A percentile compares a stretch with the other conserved stretches of the same genome.
Evolutionary conservation across 2,888 invertebrate species (phyloP).

Genomic region (Lasioglossum malachurum): DNA sequence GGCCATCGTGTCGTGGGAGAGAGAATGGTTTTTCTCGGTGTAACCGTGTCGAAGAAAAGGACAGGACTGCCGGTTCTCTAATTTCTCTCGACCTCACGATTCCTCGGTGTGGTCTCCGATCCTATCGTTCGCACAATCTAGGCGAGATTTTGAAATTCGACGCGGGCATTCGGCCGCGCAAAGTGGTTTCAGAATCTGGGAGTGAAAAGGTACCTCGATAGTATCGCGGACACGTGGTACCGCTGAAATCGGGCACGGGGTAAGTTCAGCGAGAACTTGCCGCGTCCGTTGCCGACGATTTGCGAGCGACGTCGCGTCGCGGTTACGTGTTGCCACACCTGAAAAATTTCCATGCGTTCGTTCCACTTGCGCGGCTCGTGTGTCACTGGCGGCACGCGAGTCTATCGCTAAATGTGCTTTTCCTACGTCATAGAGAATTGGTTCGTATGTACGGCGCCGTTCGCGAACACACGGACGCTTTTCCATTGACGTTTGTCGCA

Average conservation of each 20-base stretch:
- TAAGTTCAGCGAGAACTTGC: conserved; percentile 1
- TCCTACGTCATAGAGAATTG: conserved; percentile 32
- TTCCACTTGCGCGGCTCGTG: conserved; percentile 18
- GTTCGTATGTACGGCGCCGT: not conserved
- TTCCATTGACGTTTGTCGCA: not conserved
- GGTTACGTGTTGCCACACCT: not conserved
- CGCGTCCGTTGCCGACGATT: conserved; percentile 12
- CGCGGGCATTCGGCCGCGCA: conserved; percentile 17
- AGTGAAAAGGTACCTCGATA: conserved; percentile 9
- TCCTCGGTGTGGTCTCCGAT: not conserved
- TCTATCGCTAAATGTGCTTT: conserved; percentile 15
- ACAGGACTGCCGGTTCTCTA: conserved; percentile 9
- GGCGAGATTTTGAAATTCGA: conserved; percentile 6
- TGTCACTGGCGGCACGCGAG: conserved; percentile 11
- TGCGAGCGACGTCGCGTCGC: conserved; percentile 11
- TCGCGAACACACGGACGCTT: not conserved
- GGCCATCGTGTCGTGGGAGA: conserved; percentile 62
- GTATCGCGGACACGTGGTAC: conserved; percentile 57
- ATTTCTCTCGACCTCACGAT: not conserved
- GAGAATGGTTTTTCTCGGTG: conserved; percentile 36
- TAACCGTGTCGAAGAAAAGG: conserved; percentile 14
- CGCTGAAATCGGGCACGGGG: conserved; percentile 37
- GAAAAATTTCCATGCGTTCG: conserved; percentile 25
- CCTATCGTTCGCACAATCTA: not conserved
- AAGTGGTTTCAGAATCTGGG: conserved; percentile 26